Evolutionary conservation across 2,113 vertebrate genomes (phyloP).

Genomic region (Poeciliopsis retropinna): DNA sequence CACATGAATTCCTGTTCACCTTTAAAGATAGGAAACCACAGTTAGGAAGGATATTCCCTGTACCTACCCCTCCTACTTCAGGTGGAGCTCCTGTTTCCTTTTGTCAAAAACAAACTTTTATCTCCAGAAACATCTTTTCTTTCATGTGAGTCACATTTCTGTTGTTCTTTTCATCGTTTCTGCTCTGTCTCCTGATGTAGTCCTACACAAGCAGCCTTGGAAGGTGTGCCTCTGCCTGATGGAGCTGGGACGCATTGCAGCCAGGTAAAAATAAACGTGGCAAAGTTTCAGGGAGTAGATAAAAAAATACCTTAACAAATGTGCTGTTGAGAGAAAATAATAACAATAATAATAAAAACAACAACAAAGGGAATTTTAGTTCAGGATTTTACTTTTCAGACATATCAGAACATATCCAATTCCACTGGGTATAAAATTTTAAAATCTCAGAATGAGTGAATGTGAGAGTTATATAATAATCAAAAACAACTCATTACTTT

Average conservation of each 20-base stretch:
- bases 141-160: conserved; percentile 34
- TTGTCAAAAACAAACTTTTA: conserved; percentile 41
- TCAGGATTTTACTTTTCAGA: neutral
- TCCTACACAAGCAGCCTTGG: conserved; percentile 95
- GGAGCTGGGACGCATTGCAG: conserved; percentile 92
- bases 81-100: conserved; percentile 18
- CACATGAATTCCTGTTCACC: conserved; percentile 51
- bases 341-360: neutral
- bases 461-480: too few relatives aligned
- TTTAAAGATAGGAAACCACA: conserved; percentile 58
- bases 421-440: neutral
- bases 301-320: neutral
- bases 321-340: neutral
- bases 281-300: neutral
- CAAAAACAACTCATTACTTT: neutral
- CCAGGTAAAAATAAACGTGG: conserved; percentile 83
- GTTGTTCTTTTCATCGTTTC: conserved; percentile 4
- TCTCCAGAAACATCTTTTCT: conserved; percentile 60
- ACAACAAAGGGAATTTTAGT: neutral
- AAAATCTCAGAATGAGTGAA: neutral
- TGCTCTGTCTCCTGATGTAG: conserved; percentile 69
- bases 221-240: conserved; percentile 97
- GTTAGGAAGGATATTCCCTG: conserved; percentile 30
- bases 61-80: conserved; percentile 26
- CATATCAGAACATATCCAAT: neutral